A percentile compares a stretch with the other conserved stretches of the same genome.
Evolutionary conservation across 2,113 vertebrate species (phyloP).

Genomic region (Pseudorectes ferrugineus): DNA sequence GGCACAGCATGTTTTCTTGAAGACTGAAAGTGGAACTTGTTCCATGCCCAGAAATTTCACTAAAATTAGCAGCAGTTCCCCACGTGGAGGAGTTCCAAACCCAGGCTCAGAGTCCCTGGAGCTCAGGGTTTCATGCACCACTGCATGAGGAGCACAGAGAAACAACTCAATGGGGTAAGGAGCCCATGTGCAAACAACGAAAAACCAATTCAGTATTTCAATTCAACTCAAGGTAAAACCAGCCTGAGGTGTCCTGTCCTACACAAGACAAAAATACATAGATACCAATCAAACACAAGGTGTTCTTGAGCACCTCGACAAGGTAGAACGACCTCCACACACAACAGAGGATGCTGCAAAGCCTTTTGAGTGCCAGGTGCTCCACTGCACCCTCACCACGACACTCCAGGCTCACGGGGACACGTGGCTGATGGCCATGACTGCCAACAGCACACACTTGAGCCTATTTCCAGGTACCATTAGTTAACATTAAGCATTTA

Average conservation of each 20-base stretch:
- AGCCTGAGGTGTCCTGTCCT: neutral
- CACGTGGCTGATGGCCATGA: neutral
- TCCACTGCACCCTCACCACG: rapidly evolving
- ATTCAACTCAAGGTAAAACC: neutral
- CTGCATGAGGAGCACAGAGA: neutral
- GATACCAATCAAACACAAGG: neutral
- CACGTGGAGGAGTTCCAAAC: neutral
- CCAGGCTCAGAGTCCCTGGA: neutral
- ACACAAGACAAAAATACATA: neutral
- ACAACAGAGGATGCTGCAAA: neutral
- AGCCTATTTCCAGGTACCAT: neutral
- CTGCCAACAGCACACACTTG: rapidly evolving
- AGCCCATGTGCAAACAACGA: neutral
- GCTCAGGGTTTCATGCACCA: neutral
- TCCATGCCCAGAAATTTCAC: neutral
- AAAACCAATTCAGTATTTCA: neutral
- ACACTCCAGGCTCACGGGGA: rapidly evolving
- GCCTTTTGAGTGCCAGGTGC: neutral
- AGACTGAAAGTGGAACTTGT: neutral
- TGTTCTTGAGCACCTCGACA: neutral
- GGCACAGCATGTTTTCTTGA: neutral
- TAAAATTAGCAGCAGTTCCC: neutral
- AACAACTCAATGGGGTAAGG: neutral
- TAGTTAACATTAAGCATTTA: neutral
- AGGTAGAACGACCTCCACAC: rapidly evolving